Percentiles rank a stretch among this genome's conserved stretches.
Conservation (phyloP, 2,797 vertebrate species). For the Platyrinchus mystaceus region DNA sequence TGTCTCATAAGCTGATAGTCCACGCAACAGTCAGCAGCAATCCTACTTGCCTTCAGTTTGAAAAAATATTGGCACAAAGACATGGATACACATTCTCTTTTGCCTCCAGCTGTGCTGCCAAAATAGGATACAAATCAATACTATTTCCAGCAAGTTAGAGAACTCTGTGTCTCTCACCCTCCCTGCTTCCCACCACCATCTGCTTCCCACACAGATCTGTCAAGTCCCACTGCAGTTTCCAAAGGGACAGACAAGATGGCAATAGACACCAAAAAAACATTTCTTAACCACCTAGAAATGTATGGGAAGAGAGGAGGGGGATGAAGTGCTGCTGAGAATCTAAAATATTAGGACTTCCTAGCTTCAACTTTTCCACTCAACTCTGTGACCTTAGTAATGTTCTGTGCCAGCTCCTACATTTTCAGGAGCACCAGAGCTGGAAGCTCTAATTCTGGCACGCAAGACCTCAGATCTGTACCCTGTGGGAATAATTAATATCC, state of each 20-base stretch:
- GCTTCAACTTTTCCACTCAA: neutral
- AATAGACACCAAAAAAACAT: neutral
- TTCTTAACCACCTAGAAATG: neutral
- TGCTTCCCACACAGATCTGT: neutral
- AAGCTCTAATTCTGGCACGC: neutral
- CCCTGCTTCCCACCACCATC: neutral
- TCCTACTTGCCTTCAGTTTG: neutral
- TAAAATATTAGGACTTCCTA: neutral
- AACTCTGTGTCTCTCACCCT: neutral
- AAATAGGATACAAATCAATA: neutral
- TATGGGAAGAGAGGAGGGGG: neutral
- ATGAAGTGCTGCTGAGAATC: neutral
- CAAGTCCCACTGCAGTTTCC: neutral
- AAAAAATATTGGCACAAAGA: neutral
- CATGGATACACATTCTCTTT: neutral
- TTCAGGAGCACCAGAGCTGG: neutral
- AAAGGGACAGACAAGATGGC: neutral
- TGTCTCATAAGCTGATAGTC: neutral
- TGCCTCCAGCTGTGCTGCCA: neutral
- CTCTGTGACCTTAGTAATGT: neutral
- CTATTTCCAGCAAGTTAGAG: neutral
- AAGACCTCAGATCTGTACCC: neutral
- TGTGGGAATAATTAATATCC: neutral
- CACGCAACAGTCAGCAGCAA: neutral
- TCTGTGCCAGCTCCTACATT: neutral